Evolutionary conservation across 2,797 vertebrate species (phyloP).

Genomic region (Myotis vivesi): DNA sequence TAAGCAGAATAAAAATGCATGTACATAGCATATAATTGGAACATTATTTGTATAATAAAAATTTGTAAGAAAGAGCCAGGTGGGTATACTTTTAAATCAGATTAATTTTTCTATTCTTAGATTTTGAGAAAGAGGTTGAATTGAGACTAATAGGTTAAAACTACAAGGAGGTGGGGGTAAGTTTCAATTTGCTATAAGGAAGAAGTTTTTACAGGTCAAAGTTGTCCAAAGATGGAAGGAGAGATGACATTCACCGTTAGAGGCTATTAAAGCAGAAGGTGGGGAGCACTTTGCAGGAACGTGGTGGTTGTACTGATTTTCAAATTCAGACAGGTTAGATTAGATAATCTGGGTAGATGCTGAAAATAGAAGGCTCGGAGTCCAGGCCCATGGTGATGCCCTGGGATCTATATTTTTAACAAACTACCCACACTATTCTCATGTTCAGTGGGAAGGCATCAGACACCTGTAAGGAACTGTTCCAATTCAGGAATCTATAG

Average conservation of each 20-base stretch:
- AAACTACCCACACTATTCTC: neutral
- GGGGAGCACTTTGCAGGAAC: neutral
- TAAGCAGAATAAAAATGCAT: neutral
- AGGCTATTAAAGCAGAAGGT: neutral
- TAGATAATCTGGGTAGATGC: neutral
- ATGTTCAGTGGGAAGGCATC: neutral
- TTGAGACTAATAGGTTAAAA: neutral
- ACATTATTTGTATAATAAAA: constrained; percentile 15
- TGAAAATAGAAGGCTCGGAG: neutral
- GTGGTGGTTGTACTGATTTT: neutral
- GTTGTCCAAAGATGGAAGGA: neutral
- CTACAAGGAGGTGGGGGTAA: neutral
- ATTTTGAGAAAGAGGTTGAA: neutral
- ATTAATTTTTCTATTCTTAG: neutral
- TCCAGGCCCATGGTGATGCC: neutral
- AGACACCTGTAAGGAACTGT: neutral
- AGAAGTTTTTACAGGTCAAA: constrained; percentile 44
- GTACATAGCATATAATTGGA: neutral
- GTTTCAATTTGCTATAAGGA: neutral
- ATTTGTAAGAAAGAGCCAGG: neutral
- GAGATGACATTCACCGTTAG: neutral
- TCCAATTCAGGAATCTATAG: neutral
- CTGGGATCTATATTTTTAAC: neutral
- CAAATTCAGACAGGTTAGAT: neutral
- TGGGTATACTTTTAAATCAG: neutral